Conservation (phyloP, 2,113 vertebrate species). For the Gopherus flavomarginatus region DNA sequence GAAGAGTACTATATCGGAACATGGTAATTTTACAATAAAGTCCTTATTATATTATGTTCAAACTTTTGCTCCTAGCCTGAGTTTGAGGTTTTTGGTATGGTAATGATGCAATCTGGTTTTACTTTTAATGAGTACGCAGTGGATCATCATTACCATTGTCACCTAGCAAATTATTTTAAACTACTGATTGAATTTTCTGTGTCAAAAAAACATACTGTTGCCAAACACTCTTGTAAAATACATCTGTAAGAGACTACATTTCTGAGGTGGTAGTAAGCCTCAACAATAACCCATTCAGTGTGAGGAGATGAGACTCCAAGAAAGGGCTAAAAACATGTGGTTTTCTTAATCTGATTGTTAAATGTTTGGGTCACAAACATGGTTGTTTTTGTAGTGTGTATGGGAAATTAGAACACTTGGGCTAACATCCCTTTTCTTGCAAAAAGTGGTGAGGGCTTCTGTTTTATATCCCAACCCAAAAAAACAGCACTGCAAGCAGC, state of each 20-base stretch:
- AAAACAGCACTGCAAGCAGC: not conserved
- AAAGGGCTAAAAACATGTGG: not conserved
- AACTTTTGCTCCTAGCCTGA: not conserved
- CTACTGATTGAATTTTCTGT: not conserved
- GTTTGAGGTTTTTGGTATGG: not conserved
- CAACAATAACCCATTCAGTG: no score
- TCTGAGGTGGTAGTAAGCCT: no score
- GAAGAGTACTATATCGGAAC: not conserved
- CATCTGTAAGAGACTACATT: no score
- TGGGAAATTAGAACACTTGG: not conserved
- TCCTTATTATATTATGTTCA: not conserved
- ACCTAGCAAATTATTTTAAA: not conserved
- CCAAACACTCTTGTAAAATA: no score
- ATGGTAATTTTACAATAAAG: not conserved
- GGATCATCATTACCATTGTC: not conserved
- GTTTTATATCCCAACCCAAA: not conserved
- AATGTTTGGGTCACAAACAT: not conserved
- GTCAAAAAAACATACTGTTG: not conserved
- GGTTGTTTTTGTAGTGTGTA: not conserved
- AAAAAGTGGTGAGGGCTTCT: not conserved
- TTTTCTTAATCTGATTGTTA: not conserved
- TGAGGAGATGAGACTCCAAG: no score
- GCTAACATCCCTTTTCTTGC: not conserved
- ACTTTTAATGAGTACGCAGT: constrained; percentile 2
- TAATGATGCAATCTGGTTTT: not conserved